Evolutionary conservation across 2,888 invertebrate genomes (phyloP), one percentile per base, ranked within the genome.

Genomic region (Nomada flava): DNA sequence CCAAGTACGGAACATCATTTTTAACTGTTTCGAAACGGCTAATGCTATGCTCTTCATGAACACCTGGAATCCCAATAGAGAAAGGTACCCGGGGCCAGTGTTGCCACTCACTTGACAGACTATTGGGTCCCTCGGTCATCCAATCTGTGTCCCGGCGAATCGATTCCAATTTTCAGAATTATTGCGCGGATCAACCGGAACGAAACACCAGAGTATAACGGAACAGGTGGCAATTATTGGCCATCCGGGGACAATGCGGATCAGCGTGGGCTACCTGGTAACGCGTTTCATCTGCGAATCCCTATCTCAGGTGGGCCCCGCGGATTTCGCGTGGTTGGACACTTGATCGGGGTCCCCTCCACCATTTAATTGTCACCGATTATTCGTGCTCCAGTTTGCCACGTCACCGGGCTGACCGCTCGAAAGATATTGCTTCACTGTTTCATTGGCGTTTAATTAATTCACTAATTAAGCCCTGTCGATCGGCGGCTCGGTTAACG

Each of bases 361-460:
- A 57, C 67, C 83, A 71, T 83, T 84, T 84, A 84, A 84, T 79
- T 83, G 82, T 76, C 82, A 70, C 67, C 74, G 82, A 83, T 83
- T 84, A 84, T 73, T 82, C 84, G 76, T 79, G 84, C 79, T 64
- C 84, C 71, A 84, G 84, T 84, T 84, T 82, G 78, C 76, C 63
- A 64, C 55, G 83, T 81, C 83, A 83, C 42, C 59, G 42, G 70
- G 50, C 74, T 15, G 67, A n/a, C 74, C 68, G 62, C 55, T 52
- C 42, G 67, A 81, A 83, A 83, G 82, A 83, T 81, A 81, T 81
- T 76, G 73, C 72, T 23, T 44, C 65, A 3, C 64, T 68, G 76
- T 75, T 82, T 82, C 82, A 82, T 81, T 82, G 73, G 76, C 82
- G 73, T 82, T 71, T 77, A 81, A 83, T 81, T 81, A 83, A 82